Conservation (phyloP, 2,888 invertebrate genomes). For the Neuroscelio doddi region DNA sequence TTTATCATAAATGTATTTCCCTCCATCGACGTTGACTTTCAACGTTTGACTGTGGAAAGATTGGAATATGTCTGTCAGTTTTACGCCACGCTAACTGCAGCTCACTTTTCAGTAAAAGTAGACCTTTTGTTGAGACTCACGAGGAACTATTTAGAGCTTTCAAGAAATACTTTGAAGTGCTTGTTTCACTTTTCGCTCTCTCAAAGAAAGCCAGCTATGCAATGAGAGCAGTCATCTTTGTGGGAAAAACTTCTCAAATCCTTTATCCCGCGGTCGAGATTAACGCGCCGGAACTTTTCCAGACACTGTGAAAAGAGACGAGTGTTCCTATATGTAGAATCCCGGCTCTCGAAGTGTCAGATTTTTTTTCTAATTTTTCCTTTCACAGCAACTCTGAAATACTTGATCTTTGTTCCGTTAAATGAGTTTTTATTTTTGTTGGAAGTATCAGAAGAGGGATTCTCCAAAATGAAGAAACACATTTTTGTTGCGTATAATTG, state of each 20-base stretch:
- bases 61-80: constrained; percentile 11
- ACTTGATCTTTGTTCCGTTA: constrained; percentile 1
- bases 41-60: constrained; percentile 7
- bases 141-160: constrained; percentile 3
- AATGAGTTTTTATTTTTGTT: no score
- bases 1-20: neutral
- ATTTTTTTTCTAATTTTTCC: neutral
- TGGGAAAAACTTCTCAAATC: neutral
- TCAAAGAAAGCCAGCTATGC: neutral
- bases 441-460: no score
- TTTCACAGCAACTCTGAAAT: neutral
- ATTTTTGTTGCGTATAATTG: no score
- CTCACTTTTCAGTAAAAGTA: neutral
- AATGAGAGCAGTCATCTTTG: constrained; percentile 3
- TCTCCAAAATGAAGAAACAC: no score
- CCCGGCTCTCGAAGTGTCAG: neutral
- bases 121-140: constrained; percentile 3
- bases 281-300: constrained; percentile 7
- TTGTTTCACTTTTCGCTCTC: constrained; percentile 6
- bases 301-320: neutral
- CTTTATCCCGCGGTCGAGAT: constrained; percentile 5
- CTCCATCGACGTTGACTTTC: neutral
- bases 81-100: neutral
- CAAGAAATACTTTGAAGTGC: constrained; percentile 9
- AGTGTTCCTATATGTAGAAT: neutral